Conservation (phyloP, 23 tunicate species). For the Styela clava region DNA sequence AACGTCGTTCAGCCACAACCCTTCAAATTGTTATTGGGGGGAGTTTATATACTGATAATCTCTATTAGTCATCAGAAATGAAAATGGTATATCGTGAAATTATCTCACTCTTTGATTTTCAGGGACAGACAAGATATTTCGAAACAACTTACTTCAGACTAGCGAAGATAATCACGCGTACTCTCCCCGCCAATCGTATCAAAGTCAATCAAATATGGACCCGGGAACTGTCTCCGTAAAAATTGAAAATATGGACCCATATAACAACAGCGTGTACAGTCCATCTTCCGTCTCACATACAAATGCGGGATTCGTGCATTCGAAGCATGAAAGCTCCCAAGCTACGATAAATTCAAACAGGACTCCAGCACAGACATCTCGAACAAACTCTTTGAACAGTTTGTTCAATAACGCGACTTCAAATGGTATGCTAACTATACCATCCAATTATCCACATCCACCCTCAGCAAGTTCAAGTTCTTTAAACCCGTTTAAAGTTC, state of each 20-base stretch:
- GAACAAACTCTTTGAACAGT: conserved; percentile 16
- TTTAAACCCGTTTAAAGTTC: conserved; percentile 82
- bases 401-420: neutral
- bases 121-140: no score
- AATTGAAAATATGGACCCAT: conserved; percentile 10
- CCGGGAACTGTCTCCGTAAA: conserved; percentile 8
- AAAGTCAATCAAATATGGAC: neutral
- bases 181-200: neutral
- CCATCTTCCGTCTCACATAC: neutral
- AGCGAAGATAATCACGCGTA: neutral
- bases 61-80: no score
- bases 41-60: no score
- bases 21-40: no score
- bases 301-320: neutral
- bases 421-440: neutral
- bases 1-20: no score
- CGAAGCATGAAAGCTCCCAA: neutral
- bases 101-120: no score
- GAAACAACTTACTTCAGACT: no score
- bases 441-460: conserved; percentile 1
- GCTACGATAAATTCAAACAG: neutral
- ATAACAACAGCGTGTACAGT: neutral
- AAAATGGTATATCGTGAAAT: no score
- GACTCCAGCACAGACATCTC: neutral
- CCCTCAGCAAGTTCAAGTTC: conserved; percentile 38